phyloP scores from a whole-genome alignment of 92 coral and sea anemone genomes.

The Siderastrea siderea region DNA sequence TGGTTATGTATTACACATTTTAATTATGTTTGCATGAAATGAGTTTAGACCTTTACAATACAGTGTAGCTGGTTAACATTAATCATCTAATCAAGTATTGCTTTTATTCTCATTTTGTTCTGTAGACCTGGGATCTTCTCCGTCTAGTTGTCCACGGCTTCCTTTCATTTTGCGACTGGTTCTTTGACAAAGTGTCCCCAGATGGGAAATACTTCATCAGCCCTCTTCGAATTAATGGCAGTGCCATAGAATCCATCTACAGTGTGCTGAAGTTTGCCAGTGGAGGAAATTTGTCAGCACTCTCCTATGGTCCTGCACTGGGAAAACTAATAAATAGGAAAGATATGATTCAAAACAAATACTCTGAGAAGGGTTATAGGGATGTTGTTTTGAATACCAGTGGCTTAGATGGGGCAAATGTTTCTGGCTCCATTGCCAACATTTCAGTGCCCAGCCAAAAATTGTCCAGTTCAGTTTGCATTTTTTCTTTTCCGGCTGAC shows the following conservation, averaged over 20 bases:
- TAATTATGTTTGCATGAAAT: background rate
- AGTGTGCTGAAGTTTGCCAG: constrained; percentile 42
- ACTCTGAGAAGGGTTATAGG: constrained; percentile 51
- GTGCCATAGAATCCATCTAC: constrained; percentile 52
- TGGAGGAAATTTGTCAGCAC: constrained; percentile 53
- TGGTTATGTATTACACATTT: background rate
- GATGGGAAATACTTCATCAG: constrained; percentile 47
- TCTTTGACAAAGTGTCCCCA: constrained; percentile 22
- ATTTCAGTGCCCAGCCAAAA: constrained; percentile 4
- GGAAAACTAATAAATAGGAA: constrained; percentile 38
- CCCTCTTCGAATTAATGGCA: constrained; percentile 45
- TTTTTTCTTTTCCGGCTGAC: constrained; percentile 22
- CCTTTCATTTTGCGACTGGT: constrained; percentile 46
- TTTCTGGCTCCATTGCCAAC: constrained; percentile 4
- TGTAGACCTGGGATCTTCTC: constrained; percentile 62
- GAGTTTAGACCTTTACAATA: background rate
- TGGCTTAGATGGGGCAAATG: constrained; percentile 17
- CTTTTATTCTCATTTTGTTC: background rate
- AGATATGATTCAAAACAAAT: constrained; percentile 34
- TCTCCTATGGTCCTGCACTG: constrained; percentile 39
- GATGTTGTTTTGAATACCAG: constrained; percentile 37
- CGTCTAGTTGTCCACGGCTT: constrained; percentile 54
- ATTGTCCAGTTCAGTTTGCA: constrained; percentile 5
- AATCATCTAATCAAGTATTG: background rate
- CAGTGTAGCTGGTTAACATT: background rate